Base-by-base conservation (phyloP, 2,113 vertebrate species). In the Conger conger region DNA sequence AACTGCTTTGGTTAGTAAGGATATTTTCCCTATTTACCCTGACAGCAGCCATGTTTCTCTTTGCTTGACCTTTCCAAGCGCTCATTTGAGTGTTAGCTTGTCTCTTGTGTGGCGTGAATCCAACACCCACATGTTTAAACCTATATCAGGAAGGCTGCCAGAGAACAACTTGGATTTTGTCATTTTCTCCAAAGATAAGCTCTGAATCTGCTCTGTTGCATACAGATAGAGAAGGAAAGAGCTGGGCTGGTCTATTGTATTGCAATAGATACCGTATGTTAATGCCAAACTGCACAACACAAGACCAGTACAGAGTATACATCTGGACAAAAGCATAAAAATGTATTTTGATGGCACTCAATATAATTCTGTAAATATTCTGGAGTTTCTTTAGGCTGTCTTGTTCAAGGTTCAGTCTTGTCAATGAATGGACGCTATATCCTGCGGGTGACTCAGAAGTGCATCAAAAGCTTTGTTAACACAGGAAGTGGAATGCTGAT, bases 401-500 rank as follows among this genome's bases (percentile, higher is more conserved):
- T 9, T 84, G 42, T 30, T 42, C 30, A 50, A 20, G 33, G 76
- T 45, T n/a, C n/a, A 42, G 20, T 20, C 73, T 23, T 35, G 20
- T 18, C 30, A 27, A n/a, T 53, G 73, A 77, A 83, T 83, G 50
- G 68, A n/a, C 11, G 30, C n/a, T 83, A 37, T 83, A 73, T 83
- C 40, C 82, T 79, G 83, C 23, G 50, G 36, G 1, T 17, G 53
- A 35, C 30, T 36, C 73, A 45, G 36, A 16, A 53, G 80, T 15
- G 17, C 3, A 38, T 82, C 81, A 33, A 78, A 20, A 84, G 73
- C 45, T 84, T 54, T 53, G 45, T 37, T 36, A 53, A 79, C 20
- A 54, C 82, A 77, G 45, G 76, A 54, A 35, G 76, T 30, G 42
- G 73, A 57, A 82, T 82, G 78, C 68, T 53, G 42, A 83, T 83